Evolutionary conservation across 2,797 vertebrate genomes (phyloP).

Genomic region (Alectoris magna): DNA sequence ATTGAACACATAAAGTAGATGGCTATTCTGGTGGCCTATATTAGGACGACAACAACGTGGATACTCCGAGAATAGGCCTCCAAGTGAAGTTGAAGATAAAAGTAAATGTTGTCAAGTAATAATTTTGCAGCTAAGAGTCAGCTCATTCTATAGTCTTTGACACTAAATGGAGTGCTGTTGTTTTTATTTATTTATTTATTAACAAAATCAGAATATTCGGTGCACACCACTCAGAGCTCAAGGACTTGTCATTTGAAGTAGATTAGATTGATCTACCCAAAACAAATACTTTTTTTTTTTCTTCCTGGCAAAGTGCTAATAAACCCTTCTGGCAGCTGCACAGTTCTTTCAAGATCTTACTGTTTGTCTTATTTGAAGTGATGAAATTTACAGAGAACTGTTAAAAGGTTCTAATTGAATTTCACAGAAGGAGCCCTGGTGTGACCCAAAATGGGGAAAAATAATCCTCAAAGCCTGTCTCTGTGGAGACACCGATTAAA

Average conservation of each 20-base stretch:
- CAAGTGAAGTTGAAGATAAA: slow-evolving; percentile 39
- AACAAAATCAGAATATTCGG: slow-evolving; percentile 43
- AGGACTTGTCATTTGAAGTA: slow-evolving; percentile 70
- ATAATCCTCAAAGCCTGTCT: slow-evolving; percentile 63
- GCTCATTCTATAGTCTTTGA: slow-evolving; percentile 11
- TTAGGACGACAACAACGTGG: slow-evolving; percentile 19
- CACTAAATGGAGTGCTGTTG: neutral
- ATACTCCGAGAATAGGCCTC: neutral
- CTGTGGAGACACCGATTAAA: slow-evolving; percentile 68
- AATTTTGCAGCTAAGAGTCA: slow-evolving; percentile 10
- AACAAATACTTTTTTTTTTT: slow-evolving; percentile 69
- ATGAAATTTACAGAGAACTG: slow-evolving; percentile 75
- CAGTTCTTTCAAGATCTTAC: slow-evolving; percentile 77
- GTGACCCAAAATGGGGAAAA: slow-evolving; percentile 66
- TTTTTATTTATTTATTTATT: neutral
- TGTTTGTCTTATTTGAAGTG: slow-evolving; percentile 78
- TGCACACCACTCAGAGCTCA: slow-evolving; percentile 18
- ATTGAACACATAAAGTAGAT: neutral
- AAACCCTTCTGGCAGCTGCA: slow-evolving; percentile 66
- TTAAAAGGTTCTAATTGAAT: slow-evolving; percentile 83
- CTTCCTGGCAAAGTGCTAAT: slow-evolving; percentile 79
- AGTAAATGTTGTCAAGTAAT: slow-evolving; percentile 35
- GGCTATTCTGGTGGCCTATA: neutral
- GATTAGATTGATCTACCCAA: slow-evolving; percentile 75
- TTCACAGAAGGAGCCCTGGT: slow-evolving; percentile 76